Conservation (phyloP, 2,113 vertebrate genomes). For the Hemiscyllium ocellatum region DNA sequence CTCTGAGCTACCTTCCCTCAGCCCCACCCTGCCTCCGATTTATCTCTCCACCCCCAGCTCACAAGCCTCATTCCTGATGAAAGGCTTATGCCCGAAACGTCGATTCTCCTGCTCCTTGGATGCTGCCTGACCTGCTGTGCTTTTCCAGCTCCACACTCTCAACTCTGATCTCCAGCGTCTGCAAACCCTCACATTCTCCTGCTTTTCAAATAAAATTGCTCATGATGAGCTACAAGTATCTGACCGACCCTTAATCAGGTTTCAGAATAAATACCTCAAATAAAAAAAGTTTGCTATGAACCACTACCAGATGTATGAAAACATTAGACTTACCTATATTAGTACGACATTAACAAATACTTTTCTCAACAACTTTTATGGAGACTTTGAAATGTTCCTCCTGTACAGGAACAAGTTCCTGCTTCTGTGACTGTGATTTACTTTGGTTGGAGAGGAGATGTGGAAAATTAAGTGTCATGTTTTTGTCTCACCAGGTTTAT, state of each 20-base stretch:
- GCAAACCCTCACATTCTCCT: not conserved
- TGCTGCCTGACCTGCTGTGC: too few relatives aligned
- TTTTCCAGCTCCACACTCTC: too few relatives aligned
- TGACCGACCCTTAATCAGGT: not conserved
- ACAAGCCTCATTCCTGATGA: too few relatives aligned
- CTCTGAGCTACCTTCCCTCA: too few relatives aligned
- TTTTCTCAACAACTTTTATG: not conserved
- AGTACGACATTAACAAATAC: not conserved
- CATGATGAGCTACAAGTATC: not conserved
- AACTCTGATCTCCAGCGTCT: too few relatives aligned
- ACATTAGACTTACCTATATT: not conserved
- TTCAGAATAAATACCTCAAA: not conserved
- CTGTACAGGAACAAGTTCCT: not conserved
- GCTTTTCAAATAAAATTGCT: not conserved
- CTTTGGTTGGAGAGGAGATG: not conserved
- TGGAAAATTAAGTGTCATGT: not conserved
- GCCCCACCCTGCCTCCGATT: too few relatives aligned
- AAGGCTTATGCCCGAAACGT: too few relatives aligned
- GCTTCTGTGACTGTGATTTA: not conserved
- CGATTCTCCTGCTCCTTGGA: too few relatives aligned
- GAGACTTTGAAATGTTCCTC: not conserved
- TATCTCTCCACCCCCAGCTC: too few relatives aligned
- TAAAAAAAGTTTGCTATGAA: not conserved
- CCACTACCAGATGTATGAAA: not conserved
- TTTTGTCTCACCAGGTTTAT: conserved; percentile 59